phyloP scores from a whole-genome alignment of 1,140 invertebrate species.

The Scaptomyza pallida region DNA sequence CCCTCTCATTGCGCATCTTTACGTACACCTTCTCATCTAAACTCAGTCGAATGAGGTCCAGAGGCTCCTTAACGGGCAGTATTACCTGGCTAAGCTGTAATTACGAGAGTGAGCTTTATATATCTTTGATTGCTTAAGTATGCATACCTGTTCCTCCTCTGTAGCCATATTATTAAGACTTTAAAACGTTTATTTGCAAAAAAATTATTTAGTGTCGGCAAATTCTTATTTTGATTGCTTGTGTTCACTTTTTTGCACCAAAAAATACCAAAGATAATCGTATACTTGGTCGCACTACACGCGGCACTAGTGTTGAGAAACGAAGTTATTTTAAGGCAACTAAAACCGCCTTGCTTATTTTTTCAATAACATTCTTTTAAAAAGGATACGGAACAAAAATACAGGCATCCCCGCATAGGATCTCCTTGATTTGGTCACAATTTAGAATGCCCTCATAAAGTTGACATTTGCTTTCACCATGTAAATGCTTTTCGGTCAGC shows the following conservation, averaged over 20 bases:
- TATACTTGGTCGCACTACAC: slow-evolving; percentile 25
- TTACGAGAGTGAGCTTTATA: slow-evolving; percentile 13
- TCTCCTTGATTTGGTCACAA: slow-evolving; percentile 79
- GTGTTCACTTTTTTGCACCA: slow-evolving; percentile 32
- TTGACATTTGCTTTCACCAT: slow-evolving; percentile 24
- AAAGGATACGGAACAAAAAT: slow-evolving; percentile 86
- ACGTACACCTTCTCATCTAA: slow-evolving; percentile 99
- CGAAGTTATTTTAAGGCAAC: not conserved
- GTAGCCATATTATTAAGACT: slow-evolving; percentile 66
- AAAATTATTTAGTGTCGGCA: slow-evolving; percentile 8
- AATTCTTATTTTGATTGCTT: slow-evolving; percentile 26
- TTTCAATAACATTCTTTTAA: slow-evolving; percentile 5
- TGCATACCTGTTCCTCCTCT: slow-evolving; percentile 76
- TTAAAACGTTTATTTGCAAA: not conserved
- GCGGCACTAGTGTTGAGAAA: slow-evolving; percentile 17
- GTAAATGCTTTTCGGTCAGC: slow-evolving; percentile 44
- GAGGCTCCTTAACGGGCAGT: slow-evolving; percentile 97
- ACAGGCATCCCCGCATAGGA: slow-evolving; percentile 75
- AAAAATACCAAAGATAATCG: slow-evolving; percentile 23
- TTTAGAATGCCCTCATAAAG: slow-evolving; percentile 74
- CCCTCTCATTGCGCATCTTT: slow-evolving; percentile 99
- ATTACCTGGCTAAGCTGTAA: slow-evolving; percentile 88
- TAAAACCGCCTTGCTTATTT: not conserved
- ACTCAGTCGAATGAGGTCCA: slow-evolving; percentile 97
- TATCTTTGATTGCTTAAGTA: too few species aligned